Percentiles rank a stretch among this genome's conserved stretches.
Evolutionary conservation across 2,888 invertebrate genomes (phyloP).

Genomic region (Mongoloraphidia duomilia): DNA sequence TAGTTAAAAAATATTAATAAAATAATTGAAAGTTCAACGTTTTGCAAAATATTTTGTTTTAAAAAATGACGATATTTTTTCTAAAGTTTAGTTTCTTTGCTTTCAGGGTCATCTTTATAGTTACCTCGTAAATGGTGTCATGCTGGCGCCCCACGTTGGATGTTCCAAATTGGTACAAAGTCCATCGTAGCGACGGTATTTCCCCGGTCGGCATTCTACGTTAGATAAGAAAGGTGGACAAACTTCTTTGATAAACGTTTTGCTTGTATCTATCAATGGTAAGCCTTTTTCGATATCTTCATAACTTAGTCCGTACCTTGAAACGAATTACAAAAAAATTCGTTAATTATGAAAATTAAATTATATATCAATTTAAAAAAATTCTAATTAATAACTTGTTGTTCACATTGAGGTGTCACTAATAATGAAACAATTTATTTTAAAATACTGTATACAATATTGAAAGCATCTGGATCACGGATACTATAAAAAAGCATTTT

Average conservation of each 20-base stretch:
- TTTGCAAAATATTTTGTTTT: no score
- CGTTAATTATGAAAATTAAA: background rate
- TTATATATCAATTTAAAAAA: background rate
- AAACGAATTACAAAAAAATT: conserved; percentile 12
- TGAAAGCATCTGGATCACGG: background rate
- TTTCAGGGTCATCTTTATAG: no score
- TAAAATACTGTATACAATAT: no score
- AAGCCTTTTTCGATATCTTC: conserved; percentile 80
- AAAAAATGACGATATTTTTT: no score
- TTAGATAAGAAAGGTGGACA: conserved; percentile 79
- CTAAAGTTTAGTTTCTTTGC: no score
- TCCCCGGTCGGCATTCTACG: conserved; percentile 76
- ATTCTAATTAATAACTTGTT: background rate
- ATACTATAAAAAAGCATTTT: background rate
- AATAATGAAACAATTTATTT: background rate
- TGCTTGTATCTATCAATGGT: conserved; percentile 76
- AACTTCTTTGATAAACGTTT: conserved; percentile 70
- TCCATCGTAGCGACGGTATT: conserved; percentile 75
- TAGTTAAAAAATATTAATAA: no score
- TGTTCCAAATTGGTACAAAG: conserved; percentile 79
- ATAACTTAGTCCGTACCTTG: conserved; percentile 67
- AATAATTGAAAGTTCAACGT: no score
- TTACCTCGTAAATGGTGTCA: conserved; percentile 71
- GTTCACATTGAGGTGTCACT: background rate
- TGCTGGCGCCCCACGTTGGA: conserved; percentile 80